Conservation (phyloP, 2,113 vertebrate species). For the Amia ocellicauda region DNA sequence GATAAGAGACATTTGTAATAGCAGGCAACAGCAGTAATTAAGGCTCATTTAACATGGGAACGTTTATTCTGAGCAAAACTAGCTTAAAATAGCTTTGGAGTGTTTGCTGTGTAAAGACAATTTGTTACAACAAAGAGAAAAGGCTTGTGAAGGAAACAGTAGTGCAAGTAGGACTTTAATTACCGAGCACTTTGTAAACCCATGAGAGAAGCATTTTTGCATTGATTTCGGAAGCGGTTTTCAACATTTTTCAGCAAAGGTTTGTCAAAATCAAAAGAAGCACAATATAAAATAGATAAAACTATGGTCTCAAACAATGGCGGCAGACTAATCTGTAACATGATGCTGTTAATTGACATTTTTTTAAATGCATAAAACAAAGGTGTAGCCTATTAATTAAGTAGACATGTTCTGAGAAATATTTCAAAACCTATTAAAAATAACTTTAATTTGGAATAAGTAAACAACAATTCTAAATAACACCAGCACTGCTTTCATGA, state of each 20-base stretch:
- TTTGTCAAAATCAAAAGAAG: neutral
- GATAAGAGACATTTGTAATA: constrained; percentile 33
- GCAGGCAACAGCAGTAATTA: constrained; percentile 44
- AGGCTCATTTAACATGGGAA: constrained; percentile 37
- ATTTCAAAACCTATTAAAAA: no score
- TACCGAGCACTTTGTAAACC: neutral
- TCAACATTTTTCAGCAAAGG: neutral
- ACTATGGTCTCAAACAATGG: neutral
- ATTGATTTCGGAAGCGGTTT: neutral
- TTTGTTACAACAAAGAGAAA: constrained; percentile 11
- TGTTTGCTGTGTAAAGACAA: constrained; percentile 27
- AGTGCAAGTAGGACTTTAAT: neutral
- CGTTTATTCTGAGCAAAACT: constrained; percentile 40
- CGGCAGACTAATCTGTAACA: no score
- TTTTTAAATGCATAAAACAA: no score
- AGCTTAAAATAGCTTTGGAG: constrained; percentile 26
- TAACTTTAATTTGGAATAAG: no score
- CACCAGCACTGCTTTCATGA: no score
- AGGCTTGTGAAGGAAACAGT: neutral
- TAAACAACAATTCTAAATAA: no score
- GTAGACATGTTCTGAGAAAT: no score
- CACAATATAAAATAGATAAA: neutral
- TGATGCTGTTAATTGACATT: no score
- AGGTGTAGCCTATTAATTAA: no score
- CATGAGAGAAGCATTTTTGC: neutral